Conservation (phyloP, 2,797 vertebrate genomes). For the Sparus aurata region DNA sequence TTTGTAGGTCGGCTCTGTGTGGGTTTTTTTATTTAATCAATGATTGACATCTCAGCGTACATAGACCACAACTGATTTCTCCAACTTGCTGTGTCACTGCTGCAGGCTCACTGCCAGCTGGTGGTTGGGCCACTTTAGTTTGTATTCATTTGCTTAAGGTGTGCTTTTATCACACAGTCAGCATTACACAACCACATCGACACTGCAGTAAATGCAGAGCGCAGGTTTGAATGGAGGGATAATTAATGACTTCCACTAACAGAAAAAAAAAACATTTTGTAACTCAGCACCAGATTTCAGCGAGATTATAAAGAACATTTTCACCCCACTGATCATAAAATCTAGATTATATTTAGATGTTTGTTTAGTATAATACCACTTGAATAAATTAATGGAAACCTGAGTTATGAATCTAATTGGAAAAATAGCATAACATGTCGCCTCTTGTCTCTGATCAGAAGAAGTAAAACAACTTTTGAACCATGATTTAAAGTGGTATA, state of each 20-base stretch:
- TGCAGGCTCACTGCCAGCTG: conserved; percentile 65
- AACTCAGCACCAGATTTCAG: conserved; percentile 26
- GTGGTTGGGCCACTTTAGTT: conserved; percentile 43
- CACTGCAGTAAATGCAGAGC: conserved; percentile 15
- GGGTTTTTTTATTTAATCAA: conserved; percentile 71
- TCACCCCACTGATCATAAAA: background rate
- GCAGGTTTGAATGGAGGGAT: conserved; percentile 42
- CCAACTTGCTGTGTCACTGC: conserved; percentile 81
- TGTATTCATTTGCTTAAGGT: conserved; percentile 80
- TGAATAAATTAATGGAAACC: background rate
- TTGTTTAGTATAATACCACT: background rate
- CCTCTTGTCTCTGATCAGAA: background rate
- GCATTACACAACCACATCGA: conserved; percentile 60
- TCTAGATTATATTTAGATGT: background rate
- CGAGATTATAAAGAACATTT: background rate
- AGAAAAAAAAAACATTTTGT: conserved; percentile 35
- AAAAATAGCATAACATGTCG: background rate
- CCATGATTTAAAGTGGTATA: background rate
- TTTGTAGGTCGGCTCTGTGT: conserved; percentile 45
- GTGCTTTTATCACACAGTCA: conserved; percentile 58
- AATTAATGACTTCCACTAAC: conserved; percentile 59
- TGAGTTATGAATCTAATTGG: background rate
- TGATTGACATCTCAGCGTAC: conserved; percentile 79
- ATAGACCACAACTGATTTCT: conserved; percentile 54
- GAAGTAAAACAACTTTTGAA: background rate